Conservation (phyloP, 2,888 invertebrate genomes). For the Coelinius sp. region DNA sequence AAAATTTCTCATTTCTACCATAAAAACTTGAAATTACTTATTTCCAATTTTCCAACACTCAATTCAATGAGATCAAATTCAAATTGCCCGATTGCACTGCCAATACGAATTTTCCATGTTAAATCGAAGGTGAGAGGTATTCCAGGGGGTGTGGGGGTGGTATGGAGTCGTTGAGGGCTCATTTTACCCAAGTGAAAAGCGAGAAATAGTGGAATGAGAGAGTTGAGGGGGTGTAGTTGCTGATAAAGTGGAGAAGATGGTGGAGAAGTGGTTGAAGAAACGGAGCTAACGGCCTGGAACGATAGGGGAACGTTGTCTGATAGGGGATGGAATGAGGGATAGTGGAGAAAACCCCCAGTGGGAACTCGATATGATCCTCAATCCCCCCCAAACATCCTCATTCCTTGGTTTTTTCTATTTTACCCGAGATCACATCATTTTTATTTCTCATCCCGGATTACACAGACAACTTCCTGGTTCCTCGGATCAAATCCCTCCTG, state of each 20-base stretch:
- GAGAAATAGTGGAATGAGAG: constrained; percentile 19
- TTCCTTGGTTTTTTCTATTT: neutral
- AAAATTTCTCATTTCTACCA: no score
- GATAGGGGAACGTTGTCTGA: neutral
- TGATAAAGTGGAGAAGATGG: neutral
- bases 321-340: no score
- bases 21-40: no score
- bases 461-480: neutral
- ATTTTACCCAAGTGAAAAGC: constrained; percentile 30
- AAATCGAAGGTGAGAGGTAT: constrained; percentile 5
- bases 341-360: neutral
- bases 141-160: neutral
- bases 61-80: neutral
- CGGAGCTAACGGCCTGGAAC: neutral
- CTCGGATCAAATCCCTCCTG: neutral
- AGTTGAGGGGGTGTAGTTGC: constrained; percentile 9
- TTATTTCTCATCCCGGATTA: neutral
- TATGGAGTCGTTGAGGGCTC: constrained; percentile 16
- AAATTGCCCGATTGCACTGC: neutral
- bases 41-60: no score
- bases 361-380: neutral
- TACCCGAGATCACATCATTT: neutral
- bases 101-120: constrained; percentile 21
- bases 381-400: neutral
- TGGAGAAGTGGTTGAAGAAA: neutral